A percentile compares a stretch with the other conserved stretches of the same genome.
Conservation (phyloP, 2,888 invertebrate genomes). For the Plemyria rubiginata region DNA sequence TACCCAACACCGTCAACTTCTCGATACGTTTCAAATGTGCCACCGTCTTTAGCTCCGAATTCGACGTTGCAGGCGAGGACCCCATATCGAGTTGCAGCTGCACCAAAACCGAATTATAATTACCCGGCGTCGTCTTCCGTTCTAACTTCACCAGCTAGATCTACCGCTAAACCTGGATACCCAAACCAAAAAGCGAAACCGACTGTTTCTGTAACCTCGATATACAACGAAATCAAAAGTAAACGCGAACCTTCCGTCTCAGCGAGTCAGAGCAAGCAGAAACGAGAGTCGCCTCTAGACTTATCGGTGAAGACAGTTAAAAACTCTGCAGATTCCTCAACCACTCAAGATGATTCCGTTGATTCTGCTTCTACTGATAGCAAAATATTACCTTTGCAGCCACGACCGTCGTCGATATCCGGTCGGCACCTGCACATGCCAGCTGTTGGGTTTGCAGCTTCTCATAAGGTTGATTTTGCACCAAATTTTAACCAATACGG, state of each 20-base stretch:
- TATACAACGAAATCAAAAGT: constrained; percentile 81
- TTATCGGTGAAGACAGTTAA: constrained; percentile 95
- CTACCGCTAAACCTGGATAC: constrained; percentile 67
- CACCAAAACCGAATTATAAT: constrained; percentile 69
- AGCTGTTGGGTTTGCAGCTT: constrained; percentile 60
- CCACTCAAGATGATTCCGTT: constrained; percentile 87
- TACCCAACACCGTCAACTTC: constrained; percentile 73
- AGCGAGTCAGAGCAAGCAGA: constrained; percentile 76
- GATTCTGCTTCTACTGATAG: constrained; percentile 75
- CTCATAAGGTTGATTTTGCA: constrained; percentile 91
- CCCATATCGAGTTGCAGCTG: constrained; percentile 60
- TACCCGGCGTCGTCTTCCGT: constrained; percentile 63
- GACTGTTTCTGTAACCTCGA: constrained; percentile 79
- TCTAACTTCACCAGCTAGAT: constrained; percentile 70
- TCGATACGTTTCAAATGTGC: constrained; percentile 59
- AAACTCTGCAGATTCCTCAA: constrained; percentile 95
- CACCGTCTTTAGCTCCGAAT: constrained; percentile 64
- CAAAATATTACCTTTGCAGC: constrained; percentile 63
- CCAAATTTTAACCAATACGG: constrained; percentile 88
- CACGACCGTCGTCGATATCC: constrained; percentile 63
- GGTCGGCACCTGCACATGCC: constrained; percentile 57
- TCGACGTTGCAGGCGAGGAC: constrained; percentile 60
- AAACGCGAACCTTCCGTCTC: constrained; percentile 91
- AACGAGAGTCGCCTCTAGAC: constrained; percentile 93
- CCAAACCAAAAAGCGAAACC: constrained; percentile 74